Percentiles rank a stretch among this genome's conserved stretches.
Conservation (phyloP, 1,140 invertebrate species). For the Wiebesia pumilae region DNA sequence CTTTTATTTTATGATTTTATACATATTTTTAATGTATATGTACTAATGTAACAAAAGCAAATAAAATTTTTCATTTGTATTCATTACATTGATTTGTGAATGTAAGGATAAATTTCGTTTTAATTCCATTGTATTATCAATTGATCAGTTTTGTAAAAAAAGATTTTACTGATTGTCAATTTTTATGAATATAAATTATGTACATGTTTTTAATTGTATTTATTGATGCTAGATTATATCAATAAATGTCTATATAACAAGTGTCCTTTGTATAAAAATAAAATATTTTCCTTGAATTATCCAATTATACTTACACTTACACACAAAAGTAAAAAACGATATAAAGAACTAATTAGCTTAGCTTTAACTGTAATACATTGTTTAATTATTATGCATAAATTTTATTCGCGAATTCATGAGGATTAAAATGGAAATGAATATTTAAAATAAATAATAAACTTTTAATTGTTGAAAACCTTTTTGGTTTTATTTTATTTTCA, state of each 20-base stretch:
- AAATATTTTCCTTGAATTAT: background rate
- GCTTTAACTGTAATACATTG: too few relatives aligned
- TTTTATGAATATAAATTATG: slow-evolving; percentile 36
- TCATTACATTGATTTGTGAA: slow-evolving; percentile 13
- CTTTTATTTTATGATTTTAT: slow-evolving; percentile 50
- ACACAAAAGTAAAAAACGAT: too few relatives aligned
- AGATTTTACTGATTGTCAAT: slow-evolving; percentile 26
- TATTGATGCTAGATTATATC: slow-evolving; percentile 54
- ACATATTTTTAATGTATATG: slow-evolving; percentile 29
- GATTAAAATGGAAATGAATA: background rate
- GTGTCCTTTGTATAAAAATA: background rate
- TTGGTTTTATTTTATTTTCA: slow-evolving; percentile 41
- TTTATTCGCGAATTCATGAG: background rate
- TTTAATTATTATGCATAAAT: background rate
- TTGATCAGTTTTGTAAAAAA: slow-evolving; percentile 23
- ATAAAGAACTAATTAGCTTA: too few relatives aligned
- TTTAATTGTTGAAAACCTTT: slow-evolving; percentile 13
- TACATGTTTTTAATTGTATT: slow-evolving; percentile 52
- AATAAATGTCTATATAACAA: slow-evolving; percentile 54
- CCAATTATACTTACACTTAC: background rate
- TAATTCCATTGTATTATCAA: background rate
- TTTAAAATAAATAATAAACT: background rate
- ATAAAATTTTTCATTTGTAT: slow-evolving; percentile 20
- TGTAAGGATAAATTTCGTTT: slow-evolving; percentile 2
- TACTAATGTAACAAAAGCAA: slow-evolving; percentile 1